Evolutionary conservation across 23 tunicate genomes (phyloP).

Genomic region (Clavelina lepadiformis): DNA sequence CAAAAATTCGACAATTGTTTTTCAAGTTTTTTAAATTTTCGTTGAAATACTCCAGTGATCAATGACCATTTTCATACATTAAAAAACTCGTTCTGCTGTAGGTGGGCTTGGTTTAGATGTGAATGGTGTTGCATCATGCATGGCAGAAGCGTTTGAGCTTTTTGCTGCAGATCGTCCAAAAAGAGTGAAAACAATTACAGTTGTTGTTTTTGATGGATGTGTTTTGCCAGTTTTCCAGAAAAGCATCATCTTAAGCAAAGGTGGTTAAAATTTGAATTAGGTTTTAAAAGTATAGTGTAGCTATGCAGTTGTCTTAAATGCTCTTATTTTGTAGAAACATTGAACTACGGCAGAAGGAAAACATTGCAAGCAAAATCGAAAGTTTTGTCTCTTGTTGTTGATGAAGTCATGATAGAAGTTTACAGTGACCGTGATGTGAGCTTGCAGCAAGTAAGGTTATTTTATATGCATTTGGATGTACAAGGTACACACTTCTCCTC

Average conservation of each 20-base stretch:
- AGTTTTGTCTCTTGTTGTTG: too few species aligned
- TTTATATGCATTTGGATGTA: too few species aligned
- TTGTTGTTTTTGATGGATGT: slow-evolving; percentile 7
- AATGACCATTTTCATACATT: background rate
- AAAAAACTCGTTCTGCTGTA: background rate
- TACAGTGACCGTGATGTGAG: too few species aligned
- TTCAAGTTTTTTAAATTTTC: background rate
- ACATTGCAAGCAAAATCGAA: too few species aligned
- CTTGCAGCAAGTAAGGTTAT: too few species aligned
- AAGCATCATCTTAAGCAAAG: slow-evolving; percentile 8
- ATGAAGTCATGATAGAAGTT: too few species aligned
- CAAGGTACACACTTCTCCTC: too few species aligned
- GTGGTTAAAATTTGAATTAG: too few species aligned
- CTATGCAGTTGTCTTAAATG: too few species aligned
- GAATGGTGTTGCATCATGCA: slow-evolving; percentile 2
- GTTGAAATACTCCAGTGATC: background rate
- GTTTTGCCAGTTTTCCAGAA: slow-evolving; percentile 4
- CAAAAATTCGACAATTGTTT: background rate
- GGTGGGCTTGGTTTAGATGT: slow-evolving; percentile 9
- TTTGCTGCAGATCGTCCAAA: slow-evolving; percentile 6
- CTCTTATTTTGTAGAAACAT: too few species aligned
- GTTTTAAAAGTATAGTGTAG: too few species aligned
- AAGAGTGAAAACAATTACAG: slow-evolving; percentile 3
- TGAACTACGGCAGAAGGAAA: too few species aligned
- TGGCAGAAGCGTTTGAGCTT: slow-evolving; percentile 13